Base-by-base conservation (phyloP, 2,888 invertebrate genomes). In the Epinotia demarniana region DNA sequence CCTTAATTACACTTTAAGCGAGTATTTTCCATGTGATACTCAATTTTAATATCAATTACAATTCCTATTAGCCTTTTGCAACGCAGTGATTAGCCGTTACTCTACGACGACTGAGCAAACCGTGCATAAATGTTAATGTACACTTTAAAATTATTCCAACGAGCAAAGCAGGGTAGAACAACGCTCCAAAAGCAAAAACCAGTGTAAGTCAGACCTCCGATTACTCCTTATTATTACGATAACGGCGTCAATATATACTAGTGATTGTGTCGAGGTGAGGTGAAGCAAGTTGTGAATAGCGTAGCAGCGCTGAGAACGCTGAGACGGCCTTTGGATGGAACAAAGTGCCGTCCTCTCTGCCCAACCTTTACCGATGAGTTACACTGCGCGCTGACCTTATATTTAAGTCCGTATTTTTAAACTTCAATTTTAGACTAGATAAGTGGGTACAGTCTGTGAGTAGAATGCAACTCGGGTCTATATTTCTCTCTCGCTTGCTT, bases 291-390 rank as follows among this genome's bases (percentile, higher is more conserved):
- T 53, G 49, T 53, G 49, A 53, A 53, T 53, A 6, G n/a, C n/a
- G 16, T 53, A 53, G 49, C 16, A n/a, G 6, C 16, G 57, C 46
- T 57, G 46, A 27, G 39, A 43, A 27, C 69, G 64, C 55, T 53
- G 71, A 60, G 75, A 72, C 75, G 77, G 74, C 71, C 78, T 73
- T 78, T 76, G 79, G 78, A 77, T 78, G 73, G 79, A 78, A 80
- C 79, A 80, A 82, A 83, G 81, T 81, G 81, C 79, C 79, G 78
- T 73, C 74, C 76, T 66, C 55, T 61, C 75, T 67, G 60, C 27
- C 71, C 67, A 66, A 75, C 75, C 75, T 67, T 62, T 62, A 46
- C 75, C 33, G 61, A 67, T 19, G 16, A 61, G 16, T 66, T 71
- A 72, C 75, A 72, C 71, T 75, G 75, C 66, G 33, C 46, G 23